These are phyloP conservation scores for Hipparchia semele DNA, from an alignment of 2,888 invertebrate species.

Conservation along the genomic window DNA sequence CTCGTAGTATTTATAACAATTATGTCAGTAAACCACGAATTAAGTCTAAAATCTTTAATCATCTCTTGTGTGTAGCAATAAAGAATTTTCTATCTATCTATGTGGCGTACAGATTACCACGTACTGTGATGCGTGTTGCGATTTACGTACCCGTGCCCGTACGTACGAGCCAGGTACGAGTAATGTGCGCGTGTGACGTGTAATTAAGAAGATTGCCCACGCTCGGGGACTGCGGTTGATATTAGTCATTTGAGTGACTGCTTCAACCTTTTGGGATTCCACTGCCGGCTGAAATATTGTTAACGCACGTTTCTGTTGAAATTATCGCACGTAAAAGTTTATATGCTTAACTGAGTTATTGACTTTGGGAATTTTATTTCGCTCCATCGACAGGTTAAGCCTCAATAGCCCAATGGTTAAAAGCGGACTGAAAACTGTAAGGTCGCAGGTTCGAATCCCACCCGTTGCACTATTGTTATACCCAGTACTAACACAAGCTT, in stretches of 20 bases:
- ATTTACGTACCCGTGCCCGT: background rate
- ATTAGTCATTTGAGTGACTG: constrained; percentile 21
- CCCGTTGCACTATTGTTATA: no score
- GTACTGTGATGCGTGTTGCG: background rate
- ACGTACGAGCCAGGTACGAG: background rate
- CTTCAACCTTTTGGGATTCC: constrained; percentile 8
- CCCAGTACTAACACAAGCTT: no score
- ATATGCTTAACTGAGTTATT: background rate
- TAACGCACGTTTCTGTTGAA: background rate
- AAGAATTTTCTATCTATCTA: background rate
- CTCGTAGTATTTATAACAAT: no score
- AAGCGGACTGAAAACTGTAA: no score
- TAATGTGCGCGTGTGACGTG: constrained; percentile 5
- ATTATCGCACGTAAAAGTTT: background rate
- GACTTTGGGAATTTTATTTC: no score
- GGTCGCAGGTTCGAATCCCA: no score
- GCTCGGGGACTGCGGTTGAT: constrained; percentile 6
- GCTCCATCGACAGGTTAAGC: no score
- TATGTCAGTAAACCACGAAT: no score
- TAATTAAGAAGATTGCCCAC: constrained; percentile 16
- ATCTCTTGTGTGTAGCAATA: no score
- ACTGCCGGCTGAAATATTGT: constrained; percentile 12
- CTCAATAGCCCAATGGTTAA: no score
- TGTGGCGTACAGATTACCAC: background rate
- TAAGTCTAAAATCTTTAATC: no score